These are phyloP conservation scores for Goniozus legneri DNA, from an alignment of 1,140 invertebrate genomes.

Conservation along the genomic window DNA sequence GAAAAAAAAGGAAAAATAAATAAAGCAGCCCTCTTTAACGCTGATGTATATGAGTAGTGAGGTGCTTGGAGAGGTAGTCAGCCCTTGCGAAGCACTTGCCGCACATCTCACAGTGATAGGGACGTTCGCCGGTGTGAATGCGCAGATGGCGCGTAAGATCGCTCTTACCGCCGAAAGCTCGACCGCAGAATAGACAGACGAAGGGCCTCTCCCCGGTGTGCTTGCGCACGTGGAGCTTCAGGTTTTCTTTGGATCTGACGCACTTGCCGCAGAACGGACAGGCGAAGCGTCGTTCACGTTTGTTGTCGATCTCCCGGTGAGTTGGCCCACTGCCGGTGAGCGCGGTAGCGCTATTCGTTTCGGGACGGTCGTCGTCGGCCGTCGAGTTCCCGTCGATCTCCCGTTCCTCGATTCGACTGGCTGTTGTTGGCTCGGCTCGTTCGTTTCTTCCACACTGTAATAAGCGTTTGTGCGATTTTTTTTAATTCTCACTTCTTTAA, in stretches of 20 bases:
- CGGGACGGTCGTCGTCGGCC: slow-evolving; percentile 27
- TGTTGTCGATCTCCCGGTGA: slow-evolving; percentile 25
- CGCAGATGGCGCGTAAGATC: slow-evolving; percentile 81
- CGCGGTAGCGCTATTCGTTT: slow-evolving; percentile 5
- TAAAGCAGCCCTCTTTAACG: slow-evolving; percentile 30
- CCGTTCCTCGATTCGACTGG: too few relatives aligned
- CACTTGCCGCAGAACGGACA: slow-evolving; percentile 88
- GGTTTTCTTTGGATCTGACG: slow-evolving; percentile 82
- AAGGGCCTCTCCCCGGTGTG: slow-evolving; percentile 86
- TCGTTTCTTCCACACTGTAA: too few relatives aligned
- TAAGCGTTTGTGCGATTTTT: too few relatives aligned
- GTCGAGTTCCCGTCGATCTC: slow-evolving; percentile 42
- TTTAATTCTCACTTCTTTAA: too few relatives aligned
- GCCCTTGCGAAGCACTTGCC: slow-evolving; percentile 86
- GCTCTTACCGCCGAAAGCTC: slow-evolving; percentile 82
- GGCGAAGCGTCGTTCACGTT: slow-evolving; percentile 64
- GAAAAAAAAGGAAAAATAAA: neutral
- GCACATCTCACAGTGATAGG: slow-evolving; percentile 86
- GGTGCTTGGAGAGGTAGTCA: slow-evolving; percentile 86
- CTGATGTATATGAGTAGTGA: slow-evolving; percentile 80
- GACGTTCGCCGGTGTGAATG: slow-evolving; percentile 83
- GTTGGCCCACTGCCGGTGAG: neutral
- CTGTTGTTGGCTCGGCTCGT: too few relatives aligned
- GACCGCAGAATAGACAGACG: slow-evolving; percentile 80
- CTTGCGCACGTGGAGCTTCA: slow-evolving; percentile 83